Evolutionary conservation across 2,888 invertebrate species (phyloP), one percentile per base, ranked within the genome.

Genomic region (Plutella xylostella): DNA sequence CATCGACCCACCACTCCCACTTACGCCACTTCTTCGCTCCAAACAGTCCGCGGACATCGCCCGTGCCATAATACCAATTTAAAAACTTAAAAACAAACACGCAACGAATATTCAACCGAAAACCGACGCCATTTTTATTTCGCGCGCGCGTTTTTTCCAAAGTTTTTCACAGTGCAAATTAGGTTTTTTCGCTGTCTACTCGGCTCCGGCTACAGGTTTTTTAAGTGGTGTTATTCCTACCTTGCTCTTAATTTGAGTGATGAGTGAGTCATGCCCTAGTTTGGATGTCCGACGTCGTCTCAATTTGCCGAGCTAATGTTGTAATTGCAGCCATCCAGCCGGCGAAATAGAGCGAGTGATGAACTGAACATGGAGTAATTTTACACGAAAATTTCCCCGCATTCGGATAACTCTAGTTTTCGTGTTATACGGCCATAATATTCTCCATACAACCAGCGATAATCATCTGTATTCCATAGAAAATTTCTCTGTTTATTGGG

Each of bases 11-110:
- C 78, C 80, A 77, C 78, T 75, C 78, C 78, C 72, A 67, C 34
- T 57, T 64, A 65, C 60, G 58, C 64, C 62, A 71, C 59, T 68
- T 66, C 60, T 56, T 52, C 63, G 15, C 30, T 31, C 51, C 69
- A 63, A 65, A 61, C 69, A 79, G 78, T 80, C 79, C n/a, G 37
- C 42, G 76, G 72, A 73, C 74, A 74, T 72, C 72, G 77, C 74
- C 72, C 68, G 72, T 76, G 73, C 48, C 55, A 43, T 48, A 55
- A 53, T 45, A 51, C 54, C 21, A 41, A 22, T 41, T 38, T 25
- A 34, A 33, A 41, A 45, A 41, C 19, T 21, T 39, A 59, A 54
- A 57, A 53, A 61, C 58, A 55, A 40, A 45, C 22, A 15, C 39
- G 25, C 22, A 37, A 4, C 18, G 18, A 9, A 37, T 12, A 37